Evolutionary conservation across 2,113 vertebrate genomes (phyloP).

Genomic region (Corvus hawaiiensis): DNA sequence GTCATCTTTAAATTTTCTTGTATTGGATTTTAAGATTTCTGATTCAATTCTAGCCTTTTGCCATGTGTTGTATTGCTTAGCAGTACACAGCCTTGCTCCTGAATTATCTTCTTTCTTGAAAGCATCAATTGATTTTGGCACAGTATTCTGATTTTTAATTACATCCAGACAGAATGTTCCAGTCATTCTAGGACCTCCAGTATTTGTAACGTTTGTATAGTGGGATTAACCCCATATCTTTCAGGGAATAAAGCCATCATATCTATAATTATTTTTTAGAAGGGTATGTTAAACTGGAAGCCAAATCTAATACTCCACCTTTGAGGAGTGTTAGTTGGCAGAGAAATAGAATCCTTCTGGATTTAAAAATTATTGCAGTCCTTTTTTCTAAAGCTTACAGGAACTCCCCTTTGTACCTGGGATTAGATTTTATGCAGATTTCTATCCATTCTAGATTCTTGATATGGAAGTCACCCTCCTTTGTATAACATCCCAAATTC

Average conservation of each 20-base stretch:
- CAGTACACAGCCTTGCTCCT: not conserved
- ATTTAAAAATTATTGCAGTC: not conserved
- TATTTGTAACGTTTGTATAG: not conserved
- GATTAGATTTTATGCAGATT: not conserved
- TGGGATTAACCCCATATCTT: not conserved
- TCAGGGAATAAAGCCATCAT: not conserved
- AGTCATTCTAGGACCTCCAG: not conserved
- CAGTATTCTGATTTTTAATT: not conserved
- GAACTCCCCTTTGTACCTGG: not conserved
- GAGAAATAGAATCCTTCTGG: not conserved
- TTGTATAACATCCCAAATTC: not conserved
- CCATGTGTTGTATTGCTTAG: not conserved
- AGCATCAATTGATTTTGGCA: not conserved
- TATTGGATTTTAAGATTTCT: not conserved
- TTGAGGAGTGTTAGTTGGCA: not conserved
- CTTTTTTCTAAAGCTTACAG: not conserved
- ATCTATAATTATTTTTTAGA: not conserved
- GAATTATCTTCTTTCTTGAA: not conserved
- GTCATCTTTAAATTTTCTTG: not conserved
- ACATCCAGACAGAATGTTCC: not conserved
- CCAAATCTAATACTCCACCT: not conserved
- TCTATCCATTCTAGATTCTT: not conserved
- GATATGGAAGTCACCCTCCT: not conserved
- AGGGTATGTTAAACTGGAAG: not conserved
- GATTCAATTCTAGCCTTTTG: not conserved